Evolutionary conservation across 2,888 invertebrate species (phyloP).

Genomic region (Drosophila borealis): DNA sequence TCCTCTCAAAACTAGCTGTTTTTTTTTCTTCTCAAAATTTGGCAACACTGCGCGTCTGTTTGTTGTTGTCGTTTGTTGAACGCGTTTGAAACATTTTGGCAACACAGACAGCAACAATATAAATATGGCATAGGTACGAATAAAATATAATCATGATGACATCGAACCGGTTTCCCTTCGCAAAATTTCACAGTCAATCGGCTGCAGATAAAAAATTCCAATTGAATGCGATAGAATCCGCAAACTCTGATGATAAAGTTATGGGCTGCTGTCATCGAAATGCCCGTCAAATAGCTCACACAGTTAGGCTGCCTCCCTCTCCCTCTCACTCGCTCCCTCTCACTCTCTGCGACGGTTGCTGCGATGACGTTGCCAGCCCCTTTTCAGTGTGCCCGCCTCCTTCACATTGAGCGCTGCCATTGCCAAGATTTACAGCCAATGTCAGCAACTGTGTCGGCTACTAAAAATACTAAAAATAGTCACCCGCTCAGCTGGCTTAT

Average conservation of each 20-base stretch:
- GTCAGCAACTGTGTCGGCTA: conserved; percentile 61
- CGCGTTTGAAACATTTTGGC: conserved; percentile 62
- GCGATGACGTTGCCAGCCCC: conserved; percentile 23
- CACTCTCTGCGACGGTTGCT: background rate
- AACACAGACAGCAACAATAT: conserved; percentile 32
- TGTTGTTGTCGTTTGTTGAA: conserved; percentile 5
- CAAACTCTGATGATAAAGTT: conserved; percentile 33
- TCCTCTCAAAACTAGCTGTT: background rate
- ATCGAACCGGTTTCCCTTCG: conserved; percentile 65
- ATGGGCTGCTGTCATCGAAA: conserved; percentile 36
- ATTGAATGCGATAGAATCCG: conserved; percentile 34
- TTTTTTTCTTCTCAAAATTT: background rate
- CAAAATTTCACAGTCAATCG: conserved; percentile 47
- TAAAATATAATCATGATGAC: conserved; percentile 70
- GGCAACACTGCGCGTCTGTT: conserved; percentile 1
- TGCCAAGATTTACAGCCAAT: conserved; percentile 75
- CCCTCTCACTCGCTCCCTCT: too few species aligned
- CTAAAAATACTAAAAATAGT: conserved; percentile 51
- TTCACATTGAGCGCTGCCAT: conserved; percentile 64
- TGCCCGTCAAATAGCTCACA: conserved; percentile 21
- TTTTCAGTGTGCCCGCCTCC: conserved; percentile 29
- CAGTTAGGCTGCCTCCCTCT: background rate
- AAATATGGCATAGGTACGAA: conserved; percentile 49
- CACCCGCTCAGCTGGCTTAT: conserved; percentile 52
- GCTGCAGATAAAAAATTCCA: conserved; percentile 41